Conservation (phyloP, 2,797 vertebrate genomes). For the Melanotaenia boesemani region DNA sequence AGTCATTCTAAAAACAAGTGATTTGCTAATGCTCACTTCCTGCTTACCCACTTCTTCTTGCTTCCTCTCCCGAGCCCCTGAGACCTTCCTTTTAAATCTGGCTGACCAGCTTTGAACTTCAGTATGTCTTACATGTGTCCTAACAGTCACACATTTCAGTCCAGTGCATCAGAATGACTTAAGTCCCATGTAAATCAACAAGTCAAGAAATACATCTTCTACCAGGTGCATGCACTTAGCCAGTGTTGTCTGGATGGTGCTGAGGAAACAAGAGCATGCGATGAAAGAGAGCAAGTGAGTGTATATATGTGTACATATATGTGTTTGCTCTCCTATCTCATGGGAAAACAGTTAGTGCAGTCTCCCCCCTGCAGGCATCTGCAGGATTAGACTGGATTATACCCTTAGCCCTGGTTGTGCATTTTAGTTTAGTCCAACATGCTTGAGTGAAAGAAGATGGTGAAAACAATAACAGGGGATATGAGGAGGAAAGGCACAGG, state of each 20-base stretch:
- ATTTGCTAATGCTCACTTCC: slow-evolving; percentile 7
- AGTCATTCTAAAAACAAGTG: too few species aligned
- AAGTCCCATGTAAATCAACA: slow-evolving; percentile 62
- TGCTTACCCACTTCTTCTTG: slow-evolving; percentile 16
- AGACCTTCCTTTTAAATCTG: slow-evolving; percentile 8
- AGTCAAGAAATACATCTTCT: slow-evolving; percentile 51
- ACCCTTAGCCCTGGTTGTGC: slow-evolving; percentile 40
- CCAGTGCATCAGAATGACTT: slow-evolving; percentile 49
- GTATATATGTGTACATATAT: too few species aligned
- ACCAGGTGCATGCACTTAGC: slow-evolving; percentile 65
- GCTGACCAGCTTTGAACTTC: slow-evolving; percentile 51
- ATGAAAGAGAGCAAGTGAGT: slow-evolving; percentile 26
- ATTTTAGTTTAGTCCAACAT: slow-evolving; percentile 51
- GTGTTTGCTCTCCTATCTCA: slow-evolving; percentile 35
- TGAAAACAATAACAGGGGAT: slow-evolving; percentile 39
- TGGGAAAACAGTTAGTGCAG: slow-evolving; percentile 45
- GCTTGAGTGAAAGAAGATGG: slow-evolving; percentile 55
- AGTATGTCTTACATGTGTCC: slow-evolving; percentile 37
- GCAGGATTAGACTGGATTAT: slow-evolving; percentile 60
- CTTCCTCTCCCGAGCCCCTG: slow-evolving; percentile 27
- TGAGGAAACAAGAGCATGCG: slow-evolving; percentile 38
- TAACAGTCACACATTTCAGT: slow-evolving; percentile 37
- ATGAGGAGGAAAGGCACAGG: background rate
- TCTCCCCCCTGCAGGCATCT: slow-evolving; percentile 37
- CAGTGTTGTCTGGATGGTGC: slow-evolving; percentile 11